phyloP scores from a whole-genome alignment of 2,888 invertebrate species.

The Idaea dimidiata region DNA sequence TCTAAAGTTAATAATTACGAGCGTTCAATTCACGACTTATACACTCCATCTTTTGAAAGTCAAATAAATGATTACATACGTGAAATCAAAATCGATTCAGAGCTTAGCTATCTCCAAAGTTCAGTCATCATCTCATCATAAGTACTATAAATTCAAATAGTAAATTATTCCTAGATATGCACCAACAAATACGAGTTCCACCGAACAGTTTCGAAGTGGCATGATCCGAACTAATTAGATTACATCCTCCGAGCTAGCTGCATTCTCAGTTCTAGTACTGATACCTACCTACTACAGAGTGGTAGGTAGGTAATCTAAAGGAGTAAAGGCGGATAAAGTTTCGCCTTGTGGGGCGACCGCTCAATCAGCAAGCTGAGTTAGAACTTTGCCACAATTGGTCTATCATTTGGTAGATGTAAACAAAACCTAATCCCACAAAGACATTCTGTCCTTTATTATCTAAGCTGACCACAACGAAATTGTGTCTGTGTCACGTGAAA shows the following conservation, averaged over 20 bases:
- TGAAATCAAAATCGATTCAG: background rate
- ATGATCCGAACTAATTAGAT: constrained; percentile 19
- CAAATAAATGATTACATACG: background rate
- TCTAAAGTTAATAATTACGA: too few species aligned
- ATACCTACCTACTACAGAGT: background rate
- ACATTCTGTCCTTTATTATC: background rate
- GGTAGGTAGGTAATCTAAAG: background rate
- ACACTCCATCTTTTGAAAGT: background rate
- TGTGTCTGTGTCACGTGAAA: too few species aligned
- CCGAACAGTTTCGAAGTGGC: constrained; percentile 16
- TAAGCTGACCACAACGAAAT: too few species aligned
- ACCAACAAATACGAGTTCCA: constrained; percentile 9
- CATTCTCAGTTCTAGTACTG: background rate
- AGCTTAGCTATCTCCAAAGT: background rate
- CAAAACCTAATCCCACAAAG: background rate
- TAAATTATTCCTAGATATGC: background rate
- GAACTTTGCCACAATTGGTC: constrained; percentile 7
- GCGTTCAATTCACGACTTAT: background rate
- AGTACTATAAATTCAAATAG: background rate
- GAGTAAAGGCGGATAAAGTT: constrained; percentile 16
- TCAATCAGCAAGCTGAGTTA: constrained; percentile 19
- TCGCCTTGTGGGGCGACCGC: constrained; percentile 17
- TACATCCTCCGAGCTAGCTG: constrained; percentile 11
- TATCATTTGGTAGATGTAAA: background rate
- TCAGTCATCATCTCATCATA: background rate